Conservation (phyloP, 2,888 invertebrate species). For the Caenorhabditis sp. region DNA sequence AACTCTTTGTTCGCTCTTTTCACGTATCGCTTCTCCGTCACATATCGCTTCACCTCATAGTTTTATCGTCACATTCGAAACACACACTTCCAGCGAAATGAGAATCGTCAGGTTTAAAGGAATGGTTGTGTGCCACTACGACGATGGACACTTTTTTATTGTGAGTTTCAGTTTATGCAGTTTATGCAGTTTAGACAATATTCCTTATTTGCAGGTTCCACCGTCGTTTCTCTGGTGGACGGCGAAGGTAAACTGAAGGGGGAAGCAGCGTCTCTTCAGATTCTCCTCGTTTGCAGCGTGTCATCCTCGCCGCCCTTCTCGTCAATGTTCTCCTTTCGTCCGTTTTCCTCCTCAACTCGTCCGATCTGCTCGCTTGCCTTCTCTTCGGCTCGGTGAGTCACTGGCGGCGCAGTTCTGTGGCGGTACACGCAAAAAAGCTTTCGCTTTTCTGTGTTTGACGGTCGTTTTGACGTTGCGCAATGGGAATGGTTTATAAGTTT, state of each 20-base stretch:
- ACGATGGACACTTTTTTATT: constrained; percentile 11
- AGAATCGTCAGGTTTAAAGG: constrained; percentile 23
- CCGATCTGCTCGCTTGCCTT: background rate
- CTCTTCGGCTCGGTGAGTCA: constrained; percentile 36
- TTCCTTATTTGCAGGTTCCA: constrained; percentile 21
- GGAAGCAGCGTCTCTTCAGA: background rate
- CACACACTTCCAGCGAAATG: background rate
- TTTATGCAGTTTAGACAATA: no score
- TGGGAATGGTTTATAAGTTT: no score
- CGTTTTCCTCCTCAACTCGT: background rate
- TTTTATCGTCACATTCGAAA: no score
- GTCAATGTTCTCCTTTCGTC: background rate
- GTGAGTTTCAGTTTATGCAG: no score
- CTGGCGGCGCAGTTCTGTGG: background rate
- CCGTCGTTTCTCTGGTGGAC: constrained; percentile 18
- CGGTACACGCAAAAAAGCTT: background rate
- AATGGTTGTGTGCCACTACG: constrained; percentile 26
- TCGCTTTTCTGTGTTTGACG: background rate
- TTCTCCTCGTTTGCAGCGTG: background rate
- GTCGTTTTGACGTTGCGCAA: background rate
- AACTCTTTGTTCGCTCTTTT: no score
- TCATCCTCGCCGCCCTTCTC: background rate
- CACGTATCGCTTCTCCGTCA: no score
- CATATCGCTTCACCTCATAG: no score
- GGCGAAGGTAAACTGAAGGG: constrained; percentile 4